Evolutionary conservation across 2,888 invertebrate genomes (phyloP).

Genomic region (Pristionchus japonicus): DNA sequence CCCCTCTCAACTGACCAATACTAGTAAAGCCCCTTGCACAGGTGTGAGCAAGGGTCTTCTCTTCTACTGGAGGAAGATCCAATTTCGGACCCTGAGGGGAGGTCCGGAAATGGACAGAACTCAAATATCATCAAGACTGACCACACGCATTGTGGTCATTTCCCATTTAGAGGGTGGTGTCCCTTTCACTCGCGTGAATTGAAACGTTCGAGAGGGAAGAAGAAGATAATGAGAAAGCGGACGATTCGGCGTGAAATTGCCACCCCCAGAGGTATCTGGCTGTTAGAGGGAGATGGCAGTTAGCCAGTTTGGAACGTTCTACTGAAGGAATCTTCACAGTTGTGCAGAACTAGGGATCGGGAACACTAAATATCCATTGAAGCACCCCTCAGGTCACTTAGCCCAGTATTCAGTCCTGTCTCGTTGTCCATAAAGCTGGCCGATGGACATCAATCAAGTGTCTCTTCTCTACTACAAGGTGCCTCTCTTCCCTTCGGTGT

Average conservation of each 20-base stretch:
- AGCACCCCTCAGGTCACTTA: background rate
- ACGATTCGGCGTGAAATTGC: background rate
- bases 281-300: background rate
- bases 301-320: background rate
- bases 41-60: slow-evolving; percentile 12
- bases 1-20: background rate
- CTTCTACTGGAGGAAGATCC: background rate
- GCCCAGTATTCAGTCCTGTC: background rate
- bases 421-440: slow-evolving; percentile 11
- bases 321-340: background rate
- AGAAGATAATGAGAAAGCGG: slow-evolving; percentile 33
- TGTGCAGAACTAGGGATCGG: background rate
- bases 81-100: background rate
- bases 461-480: slow-evolving; percentile 9
- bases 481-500: slow-evolving; percentile 5
- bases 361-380: background rate
- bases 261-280: background rate
- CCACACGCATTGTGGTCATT: slow-evolving; percentile 32
- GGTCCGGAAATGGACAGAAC: slow-evolving; percentile 29
- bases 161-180: slow-evolving; percentile 27
- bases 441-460: slow-evolving; percentile 22
- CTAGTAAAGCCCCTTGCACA: background rate
- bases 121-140: slow-evolving; percentile 26
- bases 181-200: slow-evolving; percentile 12
- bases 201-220: slow-evolving; percentile 3